Percentiles rank a stretch among this genome's conserved stretches.
Conservation (phyloP, 1,140 invertebrate species). For the Diachasma alloeum region DNA sequence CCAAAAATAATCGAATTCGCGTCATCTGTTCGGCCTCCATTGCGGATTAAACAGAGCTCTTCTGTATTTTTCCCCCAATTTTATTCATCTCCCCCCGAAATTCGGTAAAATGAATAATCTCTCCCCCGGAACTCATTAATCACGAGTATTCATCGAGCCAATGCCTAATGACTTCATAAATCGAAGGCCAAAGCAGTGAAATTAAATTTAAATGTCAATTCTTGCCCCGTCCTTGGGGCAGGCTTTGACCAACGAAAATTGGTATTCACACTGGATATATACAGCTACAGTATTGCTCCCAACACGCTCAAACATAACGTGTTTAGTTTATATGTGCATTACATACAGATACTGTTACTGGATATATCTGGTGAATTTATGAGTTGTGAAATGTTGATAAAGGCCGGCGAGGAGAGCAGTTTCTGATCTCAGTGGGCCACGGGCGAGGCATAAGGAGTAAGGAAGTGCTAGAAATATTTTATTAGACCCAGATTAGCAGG, state of each 20-base stretch:
- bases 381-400: constrained; percentile 19
- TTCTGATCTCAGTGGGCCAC: constrained; percentile 40
- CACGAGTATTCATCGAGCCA: not conserved
- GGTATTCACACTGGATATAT: constrained; percentile 10
- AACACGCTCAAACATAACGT: not conserved
- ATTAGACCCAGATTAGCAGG: constrained; percentile 45
- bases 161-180: not conserved
- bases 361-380: not conserved
- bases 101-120: not conserved
- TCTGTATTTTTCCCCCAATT: too few relatives aligned
- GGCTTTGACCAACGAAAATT: constrained; percentile 15
- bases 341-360: not conserved
- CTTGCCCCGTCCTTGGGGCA: constrained; percentile 8
- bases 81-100: not conserved
- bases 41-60: too few relatives aligned
- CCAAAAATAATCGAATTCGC: too few relatives aligned
- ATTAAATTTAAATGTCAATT: constrained; percentile 26
- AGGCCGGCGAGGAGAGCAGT: constrained; percentile 9
- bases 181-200: not conserved
- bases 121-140: not conserved
- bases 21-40: too few relatives aligned
- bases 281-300: not conserved
- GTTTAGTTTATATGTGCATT: not conserved
- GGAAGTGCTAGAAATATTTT: constrained; percentile 45
- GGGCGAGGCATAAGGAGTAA: constrained; percentile 37